phyloP scores from a whole-genome alignment of 2,797 vertebrate species.

The Hypotaenidia philippensis region DNA sequence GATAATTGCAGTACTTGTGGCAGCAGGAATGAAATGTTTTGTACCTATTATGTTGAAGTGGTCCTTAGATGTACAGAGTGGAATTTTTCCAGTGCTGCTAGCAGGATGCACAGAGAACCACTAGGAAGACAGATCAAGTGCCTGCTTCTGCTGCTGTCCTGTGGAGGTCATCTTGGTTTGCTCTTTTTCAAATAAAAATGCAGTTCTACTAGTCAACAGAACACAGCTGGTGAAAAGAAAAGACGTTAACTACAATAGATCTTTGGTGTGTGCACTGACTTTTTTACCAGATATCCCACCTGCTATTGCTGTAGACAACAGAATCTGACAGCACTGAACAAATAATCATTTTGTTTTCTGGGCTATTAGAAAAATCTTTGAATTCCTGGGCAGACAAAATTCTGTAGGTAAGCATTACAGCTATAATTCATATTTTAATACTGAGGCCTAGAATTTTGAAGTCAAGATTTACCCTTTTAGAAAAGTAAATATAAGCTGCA shows the following conservation, averaged over 20 bases:
- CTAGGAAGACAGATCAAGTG: neutral
- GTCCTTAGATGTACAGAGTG: neutral
- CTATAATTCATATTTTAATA: neutral
- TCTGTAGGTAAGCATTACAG: neutral
- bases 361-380: neutral
- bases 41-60: neutral
- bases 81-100: neutral
- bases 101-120: neutral
- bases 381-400: neutral
- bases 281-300: neutral
- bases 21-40: conserved; percentile 23
- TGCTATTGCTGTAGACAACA: neutral
- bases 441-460: neutral
- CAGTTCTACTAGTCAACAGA: neutral
- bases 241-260: neutral
- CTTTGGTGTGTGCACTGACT: neutral
- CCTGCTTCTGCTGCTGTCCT: neutral
- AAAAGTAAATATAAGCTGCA: neutral
- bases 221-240: neutral
- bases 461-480: neutral
- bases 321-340: neutral
- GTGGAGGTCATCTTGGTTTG: neutral
- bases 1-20: neutral
- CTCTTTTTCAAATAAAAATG: neutral
- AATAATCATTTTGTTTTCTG: neutral